Evolutionary conservation across 2,113 vertebrate genomes (phyloP).

Genomic region (Microcebus griseorufus): DNA sequence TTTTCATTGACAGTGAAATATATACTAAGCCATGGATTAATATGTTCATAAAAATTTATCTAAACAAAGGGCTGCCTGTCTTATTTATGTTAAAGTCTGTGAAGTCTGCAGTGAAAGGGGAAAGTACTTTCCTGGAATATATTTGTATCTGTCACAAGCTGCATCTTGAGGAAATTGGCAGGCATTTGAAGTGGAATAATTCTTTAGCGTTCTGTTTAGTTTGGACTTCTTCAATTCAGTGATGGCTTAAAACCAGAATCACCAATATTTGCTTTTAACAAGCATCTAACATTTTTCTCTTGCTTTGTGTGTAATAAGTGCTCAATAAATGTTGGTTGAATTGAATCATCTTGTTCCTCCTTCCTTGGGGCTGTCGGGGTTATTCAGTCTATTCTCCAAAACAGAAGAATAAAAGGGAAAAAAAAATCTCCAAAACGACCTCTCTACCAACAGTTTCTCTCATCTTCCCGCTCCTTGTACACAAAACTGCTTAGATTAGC

Average conservation of each 20-base stretch:
- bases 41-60: constrained; percentile 32
- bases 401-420: background rate
- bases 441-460: background rate
- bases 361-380: background rate
- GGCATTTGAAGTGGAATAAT: constrained; percentile 15
- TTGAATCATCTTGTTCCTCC: background rate
- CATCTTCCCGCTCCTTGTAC: background rate
- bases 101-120: background rate
- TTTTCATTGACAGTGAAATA: constrained; percentile 55
- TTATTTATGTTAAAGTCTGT: background rate
- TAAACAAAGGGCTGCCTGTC: constrained; percentile 20
- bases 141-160: constrained; percentile 14
- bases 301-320: background rate
- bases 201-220: constrained; percentile 46
- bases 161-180: constrained; percentile 55
- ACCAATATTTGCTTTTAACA: background rate
- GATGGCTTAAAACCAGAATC: constrained; percentile 12
- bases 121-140: constrained; percentile 46
- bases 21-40: background rate
- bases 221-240: constrained; percentile 48
- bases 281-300: background rate
- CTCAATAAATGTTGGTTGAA: background rate
- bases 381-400: background rate
- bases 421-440: background rate
- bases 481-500: background rate